A percentile compares a stretch with the other conserved stretches of the same genome.
Evolutionary conservation across 2,888 invertebrate species (phyloP).

Genomic region (Candidula unifasciata): DNA sequence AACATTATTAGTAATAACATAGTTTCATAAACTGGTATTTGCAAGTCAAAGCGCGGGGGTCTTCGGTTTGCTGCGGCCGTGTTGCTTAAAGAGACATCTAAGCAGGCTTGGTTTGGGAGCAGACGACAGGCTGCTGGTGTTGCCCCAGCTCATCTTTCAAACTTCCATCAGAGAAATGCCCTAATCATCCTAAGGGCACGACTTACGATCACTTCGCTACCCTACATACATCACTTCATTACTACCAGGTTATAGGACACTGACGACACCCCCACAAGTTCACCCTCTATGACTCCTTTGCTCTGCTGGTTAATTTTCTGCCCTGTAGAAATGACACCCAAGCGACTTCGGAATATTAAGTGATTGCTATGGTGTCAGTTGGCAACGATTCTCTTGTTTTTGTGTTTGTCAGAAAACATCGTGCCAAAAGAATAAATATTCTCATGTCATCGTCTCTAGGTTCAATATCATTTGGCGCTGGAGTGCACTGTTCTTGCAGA

Average conservation of each 20-base stretch:
- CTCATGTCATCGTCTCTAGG: too few relatives aligned
- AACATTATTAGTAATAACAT: conserved; percentile 46
- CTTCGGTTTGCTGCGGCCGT: conserved; percentile 19
- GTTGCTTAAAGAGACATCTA: conserved; percentile 18
- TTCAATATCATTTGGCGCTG: too few relatives aligned
- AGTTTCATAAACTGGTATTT: conserved; percentile 44
- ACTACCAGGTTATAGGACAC: background rate
- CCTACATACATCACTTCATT: background rate
- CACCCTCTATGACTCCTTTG: too few relatives aligned
- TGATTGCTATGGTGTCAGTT: too few relatives aligned
- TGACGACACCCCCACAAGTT: background rate
- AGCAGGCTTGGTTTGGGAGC: conserved; percentile 5
- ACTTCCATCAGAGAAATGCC: background rate
- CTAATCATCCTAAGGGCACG: conserved; percentile 2
- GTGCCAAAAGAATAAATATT: too few relatives aligned
- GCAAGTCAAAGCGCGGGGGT: conserved; percentile 41
- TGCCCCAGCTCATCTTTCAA: background rate
- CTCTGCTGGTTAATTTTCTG: too few relatives aligned
- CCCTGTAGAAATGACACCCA: too few relatives aligned
- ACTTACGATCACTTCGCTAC: background rate
- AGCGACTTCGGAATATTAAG: too few relatives aligned
- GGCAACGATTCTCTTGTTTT: too few relatives aligned
- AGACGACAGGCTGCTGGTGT: background rate
- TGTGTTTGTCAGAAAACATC: too few relatives aligned
- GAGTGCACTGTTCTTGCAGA: too few relatives aligned